A percentile compares a stretch with the other conserved stretches of the same genome.
Evolutionary conservation across 1,140 invertebrate species (phyloP).

Genomic region (Lasaia peninsularis): DNA sequence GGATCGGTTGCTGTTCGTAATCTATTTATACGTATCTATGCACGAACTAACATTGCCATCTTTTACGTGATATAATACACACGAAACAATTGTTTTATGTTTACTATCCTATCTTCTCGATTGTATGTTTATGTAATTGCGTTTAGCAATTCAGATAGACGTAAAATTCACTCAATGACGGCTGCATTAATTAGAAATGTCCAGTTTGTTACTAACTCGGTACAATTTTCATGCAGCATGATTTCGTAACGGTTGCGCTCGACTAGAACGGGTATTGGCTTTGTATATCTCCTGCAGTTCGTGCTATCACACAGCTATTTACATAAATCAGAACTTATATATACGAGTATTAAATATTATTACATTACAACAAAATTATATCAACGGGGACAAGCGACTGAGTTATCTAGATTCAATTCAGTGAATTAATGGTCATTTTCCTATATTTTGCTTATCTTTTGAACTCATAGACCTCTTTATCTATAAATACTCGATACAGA

Average conservation of each 20-base stretch:
- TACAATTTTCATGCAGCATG: constrained; percentile 72
- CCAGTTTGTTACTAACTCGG: constrained; percentile 39
- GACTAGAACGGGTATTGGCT: constrained; percentile 72
- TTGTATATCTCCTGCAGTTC: constrained; percentile 40
- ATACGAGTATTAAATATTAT: background rate
- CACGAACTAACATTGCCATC: constrained; percentile 62
- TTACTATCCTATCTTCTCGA: constrained; percentile 5
- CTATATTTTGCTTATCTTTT: constrained; percentile 68
- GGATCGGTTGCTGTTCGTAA: constrained; percentile 74
- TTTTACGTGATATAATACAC: constrained; percentile 28
- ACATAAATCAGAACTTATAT: constrained; percentile 13
- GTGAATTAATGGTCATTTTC: constrained; percentile 52
- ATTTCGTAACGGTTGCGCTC: constrained; percentile 74
- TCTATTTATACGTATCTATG: constrained; percentile 73
- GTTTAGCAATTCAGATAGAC: background rate
- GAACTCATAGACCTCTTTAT: constrained; percentile 71
- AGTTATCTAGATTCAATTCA: constrained; percentile 9
- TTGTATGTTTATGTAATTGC: background rate
- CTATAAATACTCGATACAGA: constrained; percentile 32
- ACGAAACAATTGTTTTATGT: constrained; percentile 16
- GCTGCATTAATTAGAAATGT: constrained; percentile 31
- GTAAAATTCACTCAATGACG: constrained; percentile 7
- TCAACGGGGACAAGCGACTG: background rate
- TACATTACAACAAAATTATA: constrained; percentile 3
- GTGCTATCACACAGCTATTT: constrained; percentile 18